phyloP scores from a whole-genome alignment of 2,888 invertebrate genomes.

The Zeuzera pyrina region DNA sequence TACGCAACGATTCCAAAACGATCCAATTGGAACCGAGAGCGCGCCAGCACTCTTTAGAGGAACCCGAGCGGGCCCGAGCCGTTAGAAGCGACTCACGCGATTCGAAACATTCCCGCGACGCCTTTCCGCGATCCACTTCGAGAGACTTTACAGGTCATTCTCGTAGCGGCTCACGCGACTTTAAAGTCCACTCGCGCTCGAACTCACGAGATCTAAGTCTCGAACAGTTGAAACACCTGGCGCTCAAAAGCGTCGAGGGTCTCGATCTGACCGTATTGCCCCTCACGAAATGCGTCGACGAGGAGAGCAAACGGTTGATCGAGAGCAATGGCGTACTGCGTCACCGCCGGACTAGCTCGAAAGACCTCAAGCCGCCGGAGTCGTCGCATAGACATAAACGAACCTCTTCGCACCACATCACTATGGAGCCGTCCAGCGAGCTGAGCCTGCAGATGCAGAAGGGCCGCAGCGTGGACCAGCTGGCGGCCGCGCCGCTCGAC shows the following conservation, averaged over 20 bases:
- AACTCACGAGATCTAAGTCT: conserved; percentile 65
- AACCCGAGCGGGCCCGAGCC: conserved; percentile 30
- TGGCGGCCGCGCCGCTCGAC: conserved; percentile 33
- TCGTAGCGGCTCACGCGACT: conserved; percentile 35
- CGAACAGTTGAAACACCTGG: conserved; percentile 59
- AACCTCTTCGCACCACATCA: conserved; percentile 62
- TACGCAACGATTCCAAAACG: conserved; percentile 76
- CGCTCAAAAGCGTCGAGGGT: conserved; percentile 61
- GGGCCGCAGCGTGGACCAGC: conserved; percentile 60
- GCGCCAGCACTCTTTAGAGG: conserved; percentile 49
- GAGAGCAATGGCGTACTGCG: conserved; percentile 61
- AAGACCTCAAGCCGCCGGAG: conserved; percentile 56
- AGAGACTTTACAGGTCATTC: conserved; percentile 29
- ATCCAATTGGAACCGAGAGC: conserved; percentile 75
- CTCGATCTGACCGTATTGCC: conserved; percentile 55
- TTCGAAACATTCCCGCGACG: conserved; percentile 30
- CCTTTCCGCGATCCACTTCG: conserved; percentile 18
- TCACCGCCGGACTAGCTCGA: conserved; percentile 75
- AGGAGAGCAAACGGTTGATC: conserved; percentile 61
- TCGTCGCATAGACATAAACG: conserved; percentile 52
- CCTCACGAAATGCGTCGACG: conserved; percentile 47
- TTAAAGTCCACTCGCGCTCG: conserved; percentile 63
- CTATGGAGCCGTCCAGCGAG: conserved; percentile 49
- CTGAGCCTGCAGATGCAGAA: conserved; percentile 46
- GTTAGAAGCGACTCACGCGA: conserved; percentile 32